Evolutionary conservation across 2,888 invertebrate genomes (phyloP), one percentile per base, ranked within the genome.

Genomic region (Drosophila mulleri): DNA sequence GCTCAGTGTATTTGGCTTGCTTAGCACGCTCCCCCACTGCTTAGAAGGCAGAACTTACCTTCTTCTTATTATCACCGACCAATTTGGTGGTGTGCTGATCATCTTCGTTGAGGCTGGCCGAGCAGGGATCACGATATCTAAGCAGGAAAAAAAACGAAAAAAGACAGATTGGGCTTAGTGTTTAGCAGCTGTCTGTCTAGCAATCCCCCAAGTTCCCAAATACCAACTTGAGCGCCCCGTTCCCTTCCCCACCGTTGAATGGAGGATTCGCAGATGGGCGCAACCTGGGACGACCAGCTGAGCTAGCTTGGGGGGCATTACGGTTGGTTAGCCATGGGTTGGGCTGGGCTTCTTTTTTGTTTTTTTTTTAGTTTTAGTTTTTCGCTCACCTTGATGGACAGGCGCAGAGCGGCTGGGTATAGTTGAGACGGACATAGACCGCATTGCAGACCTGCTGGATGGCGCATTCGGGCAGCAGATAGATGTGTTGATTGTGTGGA

Each of bases 381-480:
- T 32, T 18, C 14, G 26, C 85, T 91, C 89, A 93, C 93, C 97
- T 95, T 79, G 96, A 95, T 52, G 98, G 97, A 93, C 98, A 98
- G 73, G 98, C 97, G 93, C 98, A 98, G 72, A 98, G 94, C 6
- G 98, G 98, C 93, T 98, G 98, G 57, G 98, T 98, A 94, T 97
- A 97, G 94, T 98, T 98, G 78, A 98, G 94, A 69, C 98, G 94
- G 67, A 98, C 97, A 94, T 98, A 98, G 73, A 98, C 98, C 2
- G 98, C 98, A 93, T 98, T 98, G 94, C 98, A 98, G 81, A 95
- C 97, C 94, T 98, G 98, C 94, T 98, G 98, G 88, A 98, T 97
- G 80, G 98, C 98, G 93, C 98, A 98, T 94, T 98, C 98, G 75
- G 98, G 98, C 86, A 98, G 94, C 90, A 97, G 94, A 94, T 98